Conservation (phyloP, 2,113 vertebrate species). For the Tragelaphus strepsiceros region DNA sequence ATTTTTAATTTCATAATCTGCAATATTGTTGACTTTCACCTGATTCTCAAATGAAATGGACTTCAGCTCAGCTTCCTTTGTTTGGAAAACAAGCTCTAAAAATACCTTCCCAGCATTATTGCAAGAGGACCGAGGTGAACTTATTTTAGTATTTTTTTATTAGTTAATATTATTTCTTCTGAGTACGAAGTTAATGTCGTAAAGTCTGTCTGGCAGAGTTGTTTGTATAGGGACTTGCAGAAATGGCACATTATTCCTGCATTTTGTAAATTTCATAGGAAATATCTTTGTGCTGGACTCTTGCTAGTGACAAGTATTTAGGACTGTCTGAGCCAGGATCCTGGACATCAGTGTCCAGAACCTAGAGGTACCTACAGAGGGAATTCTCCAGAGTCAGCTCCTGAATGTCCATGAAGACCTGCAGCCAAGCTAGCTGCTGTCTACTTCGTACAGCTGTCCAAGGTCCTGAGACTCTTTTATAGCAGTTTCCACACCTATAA, state of each 20-base stretch:
- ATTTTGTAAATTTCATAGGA: background rate
- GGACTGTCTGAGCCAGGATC: background rate
- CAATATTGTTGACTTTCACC: background rate
- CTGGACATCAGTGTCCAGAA: background rate
- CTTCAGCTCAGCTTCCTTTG: slow-evolving; percentile 43
- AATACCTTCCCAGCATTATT: background rate
- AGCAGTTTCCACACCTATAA: background rate
- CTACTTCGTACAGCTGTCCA: background rate
- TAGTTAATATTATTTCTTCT: slow-evolving; percentile 9
- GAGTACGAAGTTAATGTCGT: slow-evolving; percentile 1
- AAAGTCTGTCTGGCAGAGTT: background rate
- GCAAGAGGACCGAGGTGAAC: background rate
- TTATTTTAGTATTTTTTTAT: background rate
- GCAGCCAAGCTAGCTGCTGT: background rate
- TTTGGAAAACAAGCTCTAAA: slow-evolving; percentile 34
- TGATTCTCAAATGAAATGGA: slow-evolving; percentile 33
- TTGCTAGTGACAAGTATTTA: background rate
- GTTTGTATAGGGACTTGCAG: background rate
- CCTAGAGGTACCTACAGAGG: background rate
- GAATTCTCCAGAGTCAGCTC: background rate
- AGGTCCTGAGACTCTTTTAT: background rate
- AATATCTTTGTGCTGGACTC: background rate
- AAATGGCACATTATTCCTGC: slow-evolving; percentile 6
- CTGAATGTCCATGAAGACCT: background rate
- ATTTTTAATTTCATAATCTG: background rate